Base-by-base conservation (phyloP, 2,113 vertebrate genomes). In the Hippoglossus stenolepis region DNA sequence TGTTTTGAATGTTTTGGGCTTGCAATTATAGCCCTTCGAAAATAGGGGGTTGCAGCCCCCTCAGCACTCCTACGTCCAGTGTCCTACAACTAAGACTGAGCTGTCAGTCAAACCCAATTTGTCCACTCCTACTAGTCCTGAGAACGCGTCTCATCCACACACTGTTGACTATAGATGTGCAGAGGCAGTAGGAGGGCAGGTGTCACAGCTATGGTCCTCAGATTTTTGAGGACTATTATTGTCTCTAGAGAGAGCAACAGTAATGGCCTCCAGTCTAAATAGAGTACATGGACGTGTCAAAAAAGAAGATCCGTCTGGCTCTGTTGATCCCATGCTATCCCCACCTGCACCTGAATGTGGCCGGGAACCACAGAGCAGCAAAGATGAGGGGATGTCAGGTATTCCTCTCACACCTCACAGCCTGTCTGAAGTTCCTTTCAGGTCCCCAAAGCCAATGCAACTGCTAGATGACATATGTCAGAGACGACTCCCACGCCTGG, bases 401-500 rank as follows among this genome's bases (percentile, higher is more conserved):
- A 75, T 82, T 86, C 76, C 23, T 54, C 67, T 82, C 70, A 77
- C 79, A 77, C 79, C 62, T 84, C 62, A 62, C 43, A 21, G 40
- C 65, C 75, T 81, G 80, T 84, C 83, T 67, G 61, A 63, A 14
- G 62, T 24, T 70, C 17, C 24, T 47, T 38, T 51, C 65, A 40
- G 53, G 62, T 73, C 74, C 61, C 78, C 51, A 73, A 79, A 82
- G 80, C 68, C 64, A 70, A 59, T 45, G 45, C 17, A 49, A 49
- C 45, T 18, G 73, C 59, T 75, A 40, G 59, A 77, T 86, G 75
- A 83, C 76, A 85, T 23, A 54, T 84, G 79, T 89, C 84, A 84
- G 63, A 79, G 66, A 77, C 1, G 63, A 63, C 82, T 78, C 77
- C 79, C 63, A 87, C 58, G 3, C 47, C 0, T 15, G 24, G 59